Conservation (phyloP, 2,888 invertebrate genomes). For the Thymelicus acteon region DNA sequence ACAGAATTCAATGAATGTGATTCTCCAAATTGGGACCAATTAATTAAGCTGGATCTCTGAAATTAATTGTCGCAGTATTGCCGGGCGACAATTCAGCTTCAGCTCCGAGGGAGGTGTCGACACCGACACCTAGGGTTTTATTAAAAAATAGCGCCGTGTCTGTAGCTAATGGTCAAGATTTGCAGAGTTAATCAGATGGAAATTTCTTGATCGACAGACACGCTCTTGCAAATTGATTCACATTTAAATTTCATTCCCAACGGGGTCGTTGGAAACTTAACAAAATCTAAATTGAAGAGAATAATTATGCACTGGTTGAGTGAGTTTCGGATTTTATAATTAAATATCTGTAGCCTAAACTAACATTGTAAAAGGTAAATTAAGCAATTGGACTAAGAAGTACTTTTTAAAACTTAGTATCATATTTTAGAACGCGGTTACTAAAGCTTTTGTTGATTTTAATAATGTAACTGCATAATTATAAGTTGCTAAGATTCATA, state of each 20-base stretch:
- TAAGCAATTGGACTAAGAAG: not conserved
- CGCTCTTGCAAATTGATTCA: conserved; percentile 29
- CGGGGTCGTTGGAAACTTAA: conserved; percentile 4
- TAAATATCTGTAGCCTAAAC: not conserved
- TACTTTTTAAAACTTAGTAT: not conserved
- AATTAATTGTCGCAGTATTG: conserved; percentile 57
- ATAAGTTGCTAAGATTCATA: too few species aligned
- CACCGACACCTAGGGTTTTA: not conserved
- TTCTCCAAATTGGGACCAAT: conserved; percentile 43
- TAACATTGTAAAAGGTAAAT: not conserved
- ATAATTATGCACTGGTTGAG: not conserved
- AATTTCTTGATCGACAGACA: conserved; percentile 23
- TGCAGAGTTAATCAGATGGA: conserved; percentile 18
- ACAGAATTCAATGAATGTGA: conserved; percentile 41
- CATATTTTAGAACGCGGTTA: too few species aligned
- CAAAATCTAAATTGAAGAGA: not conserved
- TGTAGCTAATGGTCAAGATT: conserved; percentile 21
- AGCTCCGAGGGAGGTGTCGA: conserved; percentile 26
- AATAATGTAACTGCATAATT: too few species aligned
- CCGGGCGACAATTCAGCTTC: conserved; percentile 42
- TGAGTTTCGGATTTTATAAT: not conserved
- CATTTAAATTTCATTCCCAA: conserved; percentile 26
- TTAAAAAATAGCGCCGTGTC: conserved; percentile 19
- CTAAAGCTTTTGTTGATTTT: too few species aligned
- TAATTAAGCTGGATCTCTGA: conserved; percentile 47